These are phyloP conservation scores for Cephus pulcher DNA, from an alignment of 2,888 invertebrate genomes.

Conservation along the genomic window DNA sequence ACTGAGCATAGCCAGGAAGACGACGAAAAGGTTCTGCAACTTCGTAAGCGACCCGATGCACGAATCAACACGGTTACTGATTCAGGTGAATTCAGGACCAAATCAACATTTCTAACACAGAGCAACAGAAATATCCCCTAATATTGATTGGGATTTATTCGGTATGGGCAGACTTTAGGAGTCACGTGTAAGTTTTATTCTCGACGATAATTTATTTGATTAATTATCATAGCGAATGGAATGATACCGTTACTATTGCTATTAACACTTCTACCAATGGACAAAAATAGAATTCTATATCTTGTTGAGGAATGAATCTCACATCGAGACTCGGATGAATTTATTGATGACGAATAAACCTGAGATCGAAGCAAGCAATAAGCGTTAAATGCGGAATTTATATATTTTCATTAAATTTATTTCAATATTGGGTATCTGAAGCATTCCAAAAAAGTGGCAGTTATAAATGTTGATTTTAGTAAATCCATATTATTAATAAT, in stretches of 20 bases:
- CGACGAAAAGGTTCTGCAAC: slow-evolving; percentile 48
- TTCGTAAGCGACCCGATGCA: slow-evolving; percentile 40
- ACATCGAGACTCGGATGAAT: neutral
- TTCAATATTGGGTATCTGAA: neutral
- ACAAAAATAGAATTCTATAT: neutral
- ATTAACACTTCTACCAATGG: neutral
- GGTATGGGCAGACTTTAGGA: neutral
- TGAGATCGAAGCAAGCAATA: neutral
- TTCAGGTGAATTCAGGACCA: slow-evolving; percentile 65
- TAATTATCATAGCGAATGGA: neutral
- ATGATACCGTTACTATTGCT: neutral
- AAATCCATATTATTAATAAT: slow-evolving; percentile 31
- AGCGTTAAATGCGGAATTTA: neutral
- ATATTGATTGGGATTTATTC: neutral
- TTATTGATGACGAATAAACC: neutral
- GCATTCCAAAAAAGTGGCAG: slow-evolving; percentile 11
- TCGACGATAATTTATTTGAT: neutral
- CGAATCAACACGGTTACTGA: slow-evolving; percentile 58
- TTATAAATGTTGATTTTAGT: slow-evolving; percentile 60
- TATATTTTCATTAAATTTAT: neutral
- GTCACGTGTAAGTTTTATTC: neutral
- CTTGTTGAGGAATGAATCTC: neutral
- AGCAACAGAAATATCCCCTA: neutral
- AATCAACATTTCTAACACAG: slow-evolving; percentile 60
- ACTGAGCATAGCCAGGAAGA: slow-evolving; percentile 44